These are phyloP conservation scores for Drosophila pandora DNA, from an alignment of 1,140 invertebrate genomes.

Conservation along the genomic window DNA sequence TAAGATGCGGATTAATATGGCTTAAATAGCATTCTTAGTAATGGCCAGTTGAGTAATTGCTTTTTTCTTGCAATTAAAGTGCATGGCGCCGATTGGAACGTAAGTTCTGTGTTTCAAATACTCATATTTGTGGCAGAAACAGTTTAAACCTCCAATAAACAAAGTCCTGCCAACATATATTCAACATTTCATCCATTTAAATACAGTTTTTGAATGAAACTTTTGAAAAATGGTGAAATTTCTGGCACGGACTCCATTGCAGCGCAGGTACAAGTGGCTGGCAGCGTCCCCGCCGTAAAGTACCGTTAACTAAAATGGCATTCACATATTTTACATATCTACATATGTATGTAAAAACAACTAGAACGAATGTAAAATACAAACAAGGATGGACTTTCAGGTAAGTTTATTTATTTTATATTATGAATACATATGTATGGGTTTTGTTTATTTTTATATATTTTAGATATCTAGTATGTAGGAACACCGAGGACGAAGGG, in stretches of 20 bases:
- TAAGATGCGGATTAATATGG: not conserved
- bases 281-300: no score
- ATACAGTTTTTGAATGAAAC: not conserved
- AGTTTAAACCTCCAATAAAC: not conserved
- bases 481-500: no score
- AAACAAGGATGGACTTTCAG: no score
- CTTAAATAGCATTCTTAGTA: not conserved
- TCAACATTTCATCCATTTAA: not conserved
- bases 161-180: not conserved
- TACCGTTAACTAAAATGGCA: not conserved
- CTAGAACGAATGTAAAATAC: not conserved
- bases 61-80: not conserved
- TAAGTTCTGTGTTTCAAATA: not conserved
- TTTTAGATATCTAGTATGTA: no score
- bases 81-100: not conserved
- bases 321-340: not conserved
- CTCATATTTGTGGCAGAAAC: not conserved
- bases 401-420: no score
- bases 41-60: not conserved
- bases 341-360: not conserved
- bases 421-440: no score
- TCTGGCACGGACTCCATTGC: not conserved
- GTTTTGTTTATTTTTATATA: no score
- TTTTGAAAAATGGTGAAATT: not conserved
- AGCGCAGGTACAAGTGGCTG: no score